Percentiles rank a stretch among this genome's conserved stretches.
Evolutionary conservation across 2,888 invertebrate species (phyloP).

Genomic region (Leptopilina drosophilae): DNA sequence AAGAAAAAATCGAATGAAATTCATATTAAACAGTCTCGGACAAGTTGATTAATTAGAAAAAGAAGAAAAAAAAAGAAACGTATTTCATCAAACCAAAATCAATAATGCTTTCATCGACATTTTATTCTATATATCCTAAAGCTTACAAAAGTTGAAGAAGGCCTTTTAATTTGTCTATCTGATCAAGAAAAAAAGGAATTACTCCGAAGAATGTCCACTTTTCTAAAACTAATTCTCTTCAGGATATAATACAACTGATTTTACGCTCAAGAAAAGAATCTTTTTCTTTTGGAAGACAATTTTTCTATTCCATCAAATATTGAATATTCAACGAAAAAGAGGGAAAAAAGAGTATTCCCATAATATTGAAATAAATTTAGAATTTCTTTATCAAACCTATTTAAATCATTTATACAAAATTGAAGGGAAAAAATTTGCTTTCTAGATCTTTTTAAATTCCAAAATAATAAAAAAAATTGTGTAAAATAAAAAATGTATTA

Average conservation of each 20-base stretch:
- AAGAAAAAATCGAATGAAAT: not conserved
- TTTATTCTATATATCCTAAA: not conserved
- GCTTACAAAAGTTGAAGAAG: not conserved
- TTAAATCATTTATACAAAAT: not conserved
- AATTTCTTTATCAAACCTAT: too few relatives aligned
- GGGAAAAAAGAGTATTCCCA: not conserved
- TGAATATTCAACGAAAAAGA: not conserved
- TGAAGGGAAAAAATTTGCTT: too few relatives aligned
- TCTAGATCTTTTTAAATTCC: too few relatives aligned
- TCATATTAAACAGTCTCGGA: not conserved
- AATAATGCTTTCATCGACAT: slow-evolving; percentile 1
- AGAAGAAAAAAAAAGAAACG: not conserved
- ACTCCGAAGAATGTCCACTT: slow-evolving; percentile 15
- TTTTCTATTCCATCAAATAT: not conserved
- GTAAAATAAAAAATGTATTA: too few relatives aligned
- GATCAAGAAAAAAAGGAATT: slow-evolving; percentile 31
- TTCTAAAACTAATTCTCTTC: not conserved
- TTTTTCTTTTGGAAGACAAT: not conserved
- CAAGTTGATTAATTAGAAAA: not conserved
- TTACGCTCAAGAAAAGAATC: slow-evolving; percentile 9
- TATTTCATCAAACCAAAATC: not conserved
- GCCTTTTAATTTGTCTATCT: slow-evolving; percentile 21
- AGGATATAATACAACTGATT: not conserved
- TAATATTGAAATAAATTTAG: too few relatives aligned
- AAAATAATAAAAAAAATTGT: too few relatives aligned